Conservation (phyloP, 2,888 invertebrate species). For the Pammene fasciana region DNA sequence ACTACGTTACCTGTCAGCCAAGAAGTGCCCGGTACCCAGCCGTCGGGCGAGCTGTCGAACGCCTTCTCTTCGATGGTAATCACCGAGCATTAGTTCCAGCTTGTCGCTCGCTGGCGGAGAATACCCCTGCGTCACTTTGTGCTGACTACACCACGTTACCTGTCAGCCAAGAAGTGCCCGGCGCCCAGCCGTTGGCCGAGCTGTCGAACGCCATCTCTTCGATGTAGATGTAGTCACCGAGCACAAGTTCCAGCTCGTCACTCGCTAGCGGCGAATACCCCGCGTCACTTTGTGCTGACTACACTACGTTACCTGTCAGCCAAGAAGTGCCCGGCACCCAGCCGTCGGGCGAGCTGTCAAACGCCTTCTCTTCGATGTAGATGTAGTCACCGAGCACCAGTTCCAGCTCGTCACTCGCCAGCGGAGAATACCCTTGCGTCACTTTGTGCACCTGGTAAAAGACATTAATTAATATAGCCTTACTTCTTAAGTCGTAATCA, state of each 20-base stretch:
- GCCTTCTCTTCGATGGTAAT: conserved; percentile 89
- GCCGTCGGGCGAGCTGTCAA: conserved; percentile 89
- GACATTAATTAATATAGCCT: conserved; percentile 42
- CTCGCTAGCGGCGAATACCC: conserved; percentile 89
- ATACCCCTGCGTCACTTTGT: conserved; percentile 87
- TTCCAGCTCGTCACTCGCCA: conserved; percentile 92
- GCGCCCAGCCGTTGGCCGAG: conserved; percentile 94
- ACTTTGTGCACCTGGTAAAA: conserved; percentile 87
- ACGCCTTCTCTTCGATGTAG: conserved; percentile 89
- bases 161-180: conserved; percentile 92
- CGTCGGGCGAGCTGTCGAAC: conserved; percentile 86
- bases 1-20: conserved; percentile 11
- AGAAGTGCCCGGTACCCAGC: conserved; percentile 29
- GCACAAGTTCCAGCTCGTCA: conserved; percentile 92
- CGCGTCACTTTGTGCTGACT: no score
- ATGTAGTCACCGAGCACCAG: conserved; percentile 93
- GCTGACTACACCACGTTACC: conserved; percentile 78
- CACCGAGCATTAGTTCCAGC: conserved; percentile 92
- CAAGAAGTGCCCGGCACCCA: conserved; percentile 95
- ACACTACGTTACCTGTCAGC: conserved; percentile 90
- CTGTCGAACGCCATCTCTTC: conserved; percentile 88
- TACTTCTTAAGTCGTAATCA: neutral
- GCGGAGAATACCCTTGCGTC: conserved; percentile 88
- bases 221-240: conserved; percentile 94
- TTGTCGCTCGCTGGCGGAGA: conserved; percentile 91